These are phyloP conservation scores for Agrilus cyanescens DNA, from an alignment of 2,888 invertebrate species.

Conservation along the genomic window DNA sequence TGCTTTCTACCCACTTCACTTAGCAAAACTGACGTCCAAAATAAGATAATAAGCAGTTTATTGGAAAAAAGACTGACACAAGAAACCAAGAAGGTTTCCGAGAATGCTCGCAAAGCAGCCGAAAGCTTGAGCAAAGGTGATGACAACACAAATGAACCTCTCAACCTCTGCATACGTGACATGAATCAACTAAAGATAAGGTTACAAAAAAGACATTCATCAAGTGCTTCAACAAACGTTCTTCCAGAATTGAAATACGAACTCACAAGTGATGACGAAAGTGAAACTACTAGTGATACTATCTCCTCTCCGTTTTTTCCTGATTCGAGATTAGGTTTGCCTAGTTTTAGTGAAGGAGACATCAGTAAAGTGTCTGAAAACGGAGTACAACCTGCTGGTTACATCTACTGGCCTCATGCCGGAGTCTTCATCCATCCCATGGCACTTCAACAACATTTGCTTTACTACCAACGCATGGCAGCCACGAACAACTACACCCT, in stretches of 20 bases:
- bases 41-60: slow-evolving; percentile 56
- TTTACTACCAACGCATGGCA: slow-evolving; percentile 65
- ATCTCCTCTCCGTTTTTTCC: slow-evolving; percentile 23
- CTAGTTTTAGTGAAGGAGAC: slow-evolving; percentile 34
- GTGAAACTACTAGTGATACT: slow-evolving; percentile 33
- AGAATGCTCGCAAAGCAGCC: slow-evolving; percentile 27
- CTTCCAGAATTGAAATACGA: slow-evolving; percentile 48
- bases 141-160: slow-evolving; percentile 53
- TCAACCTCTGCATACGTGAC: slow-evolving; percentile 75
- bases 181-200: slow-evolving; percentile 56
- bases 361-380: slow-evolving; percentile 34
- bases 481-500: slow-evolving; percentile 36
- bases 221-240: slow-evolving; percentile 44
- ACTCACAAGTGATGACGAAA: slow-evolving; percentile 41
- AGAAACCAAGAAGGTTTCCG: slow-evolving; percentile 40
- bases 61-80: slow-evolving; percentile 58
- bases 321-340: slow-evolving; percentile 17
- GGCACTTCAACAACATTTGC: slow-evolving; percentile 55
- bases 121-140: slow-evolving; percentile 27
- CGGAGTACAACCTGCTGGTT: slow-evolving; percentile 37
- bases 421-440: slow-evolving; percentile 64
- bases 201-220: slow-evolving; percentile 49
- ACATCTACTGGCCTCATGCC: slow-evolving; percentile 59
- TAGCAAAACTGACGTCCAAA: slow-evolving; percentile 53
- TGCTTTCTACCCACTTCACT: slow-evolving; percentile 18